Base-by-base conservation (phyloP, 2,888 invertebrate genomes). In the Napeogenes sylphis region DNA sequence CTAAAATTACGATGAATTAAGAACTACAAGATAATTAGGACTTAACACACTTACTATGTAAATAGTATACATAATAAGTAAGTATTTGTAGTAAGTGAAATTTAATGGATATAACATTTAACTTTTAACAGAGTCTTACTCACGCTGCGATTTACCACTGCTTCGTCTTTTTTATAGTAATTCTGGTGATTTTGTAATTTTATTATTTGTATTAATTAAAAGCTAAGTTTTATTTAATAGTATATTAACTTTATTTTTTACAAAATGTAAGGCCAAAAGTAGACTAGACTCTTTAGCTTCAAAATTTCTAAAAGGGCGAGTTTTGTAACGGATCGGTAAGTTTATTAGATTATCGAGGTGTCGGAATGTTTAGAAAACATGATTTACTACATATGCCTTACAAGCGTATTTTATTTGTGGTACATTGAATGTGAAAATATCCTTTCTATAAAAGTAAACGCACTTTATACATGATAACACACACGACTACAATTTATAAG, bases 301-400 rank as follows among this genome's bases (percentile, higher is more conserved):
- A 67, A 63, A 65, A 66, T 60, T 60, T 61, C 54, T 64, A 68
- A 68, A 68, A 69, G 69, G 70, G 67, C 63, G 65, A 60, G 64
- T 70, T 70, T 68, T 66, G 70, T 65, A 59, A 65, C 66, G 65
- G 69, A 65, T 67, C 64, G 62, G 61, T 61, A 68, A 68, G 66
- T 69, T 66, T 70, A 70, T 71, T 71, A 71, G 68, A 68, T 71
- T 71, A 70, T 69, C 68, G 67, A 33, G 53, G 58, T 63, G 65
- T 53, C 65, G 70, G 46, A 66, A 64, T 65, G 58, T 71, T 70
- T 69, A 65, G 65, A 68, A 70, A 69, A 69, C 67, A 73, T 70
- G 71, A 70, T 72, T 69, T 70, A 72, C 69, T 61, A 65, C 54
- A 64, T 64, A 63, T 64, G 64, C 61, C 61, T 56, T 59, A 35